Percentiles rank a stretch among this genome's conserved stretches.
Evolutionary conservation across 2,888 invertebrate genomes (phyloP).

Genomic region (Pseudococcus viburni): DNA sequence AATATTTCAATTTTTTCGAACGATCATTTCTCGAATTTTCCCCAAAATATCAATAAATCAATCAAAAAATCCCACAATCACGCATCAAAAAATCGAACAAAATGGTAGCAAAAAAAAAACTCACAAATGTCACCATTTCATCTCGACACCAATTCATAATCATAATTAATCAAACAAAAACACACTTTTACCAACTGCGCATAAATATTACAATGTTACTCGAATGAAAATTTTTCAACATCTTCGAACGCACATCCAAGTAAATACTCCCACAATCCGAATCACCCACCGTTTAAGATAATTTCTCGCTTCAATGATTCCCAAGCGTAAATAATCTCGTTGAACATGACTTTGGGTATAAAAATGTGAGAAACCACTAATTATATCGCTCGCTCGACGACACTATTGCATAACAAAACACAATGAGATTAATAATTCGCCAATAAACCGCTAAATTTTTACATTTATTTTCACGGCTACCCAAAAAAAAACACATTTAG

Average conservation of each 20-base stretch:
- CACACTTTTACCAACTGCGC: not conserved
- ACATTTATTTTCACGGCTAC: slow-evolving; percentile 12
- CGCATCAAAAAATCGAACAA: not conserved
- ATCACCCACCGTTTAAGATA: slow-evolving; percentile 32
- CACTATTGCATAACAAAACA: slow-evolving; percentile 27
- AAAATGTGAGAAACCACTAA: slow-evolving; percentile 46
- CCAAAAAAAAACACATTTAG: not conserved
- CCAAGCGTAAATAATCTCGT: slow-evolving; percentile 43
- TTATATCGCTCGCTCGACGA: slow-evolving; percentile 15
- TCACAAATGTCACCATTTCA: not conserved
- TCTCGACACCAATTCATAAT: not conserved
- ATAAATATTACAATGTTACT: not conserved
- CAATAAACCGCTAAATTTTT: slow-evolving; percentile 24
- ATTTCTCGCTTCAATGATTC: slow-evolving; percentile 48
- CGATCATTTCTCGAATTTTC: not conserved
- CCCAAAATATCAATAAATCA: not conserved
- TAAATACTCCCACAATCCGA: slow-evolving; percentile 23
- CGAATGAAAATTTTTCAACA: not conserved
- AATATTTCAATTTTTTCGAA: too few species aligned
- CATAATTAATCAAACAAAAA: not conserved
- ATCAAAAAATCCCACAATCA: not conserved
- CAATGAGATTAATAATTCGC: slow-evolving; percentile 12
- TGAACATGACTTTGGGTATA: slow-evolving; percentile 35
- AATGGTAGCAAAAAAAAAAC: not conserved
- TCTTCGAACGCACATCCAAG: not conserved